Evolutionary conservation across 1,140 invertebrate genomes (phyloP).

Genomic region (Drosophila mojavensis): DNA sequence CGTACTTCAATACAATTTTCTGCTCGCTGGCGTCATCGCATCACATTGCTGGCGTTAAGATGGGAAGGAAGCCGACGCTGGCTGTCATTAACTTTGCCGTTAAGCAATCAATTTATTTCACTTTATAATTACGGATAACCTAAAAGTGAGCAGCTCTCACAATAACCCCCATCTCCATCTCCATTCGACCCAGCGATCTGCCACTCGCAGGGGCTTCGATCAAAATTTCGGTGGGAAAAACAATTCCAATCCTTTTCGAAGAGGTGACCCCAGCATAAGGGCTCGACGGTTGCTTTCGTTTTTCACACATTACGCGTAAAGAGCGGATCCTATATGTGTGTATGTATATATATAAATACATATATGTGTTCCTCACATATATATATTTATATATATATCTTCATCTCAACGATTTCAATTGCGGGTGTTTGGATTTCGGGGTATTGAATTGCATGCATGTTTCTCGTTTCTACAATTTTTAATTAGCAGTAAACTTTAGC

Average conservation of each 20-base stretch:
- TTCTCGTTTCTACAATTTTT: conserved; percentile 78
- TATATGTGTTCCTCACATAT: background rate
- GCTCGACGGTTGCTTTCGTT: conserved; percentile 9
- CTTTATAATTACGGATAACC: conserved; percentile 69
- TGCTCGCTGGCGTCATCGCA: conserved; percentile 43
- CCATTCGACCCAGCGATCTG: background rate
- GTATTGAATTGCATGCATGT: conserved; percentile 79
- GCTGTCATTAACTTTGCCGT: conserved; percentile 67
- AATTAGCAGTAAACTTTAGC: conserved; percentile 81
- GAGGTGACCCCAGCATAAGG: conserved; percentile 48
- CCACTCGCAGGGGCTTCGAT: conserved; percentile 25
- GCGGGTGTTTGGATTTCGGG: conserved; percentile 33
- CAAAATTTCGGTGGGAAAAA: conserved; percentile 60
- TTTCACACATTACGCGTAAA: conserved; percentile 55
- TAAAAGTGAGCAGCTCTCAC: conserved; percentile 52
- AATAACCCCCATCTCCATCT: background rate
- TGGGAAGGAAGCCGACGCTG: conserved; percentile 28
- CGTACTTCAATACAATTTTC: background rate
- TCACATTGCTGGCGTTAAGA: conserved; percentile 21
- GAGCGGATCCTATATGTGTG: conserved; percentile 18
- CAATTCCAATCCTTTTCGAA: conserved; percentile 60
- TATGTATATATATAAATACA: background rate
- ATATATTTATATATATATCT: conserved; percentile 28
- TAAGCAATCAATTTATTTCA: conserved; percentile 78
- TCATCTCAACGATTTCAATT: conserved; percentile 52